A percentile compares a stretch with the other conserved stretches of the same genome.
These are phyloP conservation scores for Deilephila porcellus DNA, from an alignment of 2,888 invertebrate species.

Conservation along the genomic window DNA sequence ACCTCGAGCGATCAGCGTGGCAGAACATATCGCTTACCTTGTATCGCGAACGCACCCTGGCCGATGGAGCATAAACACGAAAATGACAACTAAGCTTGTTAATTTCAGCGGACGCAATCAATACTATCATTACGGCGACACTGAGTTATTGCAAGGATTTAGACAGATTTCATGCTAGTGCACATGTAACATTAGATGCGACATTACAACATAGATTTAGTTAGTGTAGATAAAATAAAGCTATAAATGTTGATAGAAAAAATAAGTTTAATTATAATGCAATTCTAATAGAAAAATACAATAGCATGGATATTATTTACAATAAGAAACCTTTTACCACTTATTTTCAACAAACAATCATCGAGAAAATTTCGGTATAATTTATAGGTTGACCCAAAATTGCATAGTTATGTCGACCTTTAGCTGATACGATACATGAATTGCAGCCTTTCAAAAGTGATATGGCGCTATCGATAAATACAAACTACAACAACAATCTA, in stretches of 20 bases:
- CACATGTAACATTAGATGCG: not conserved
- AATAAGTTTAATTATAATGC: too few species aligned
- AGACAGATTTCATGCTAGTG: slow-evolving; percentile 26
- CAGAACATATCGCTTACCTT: slow-evolving; percentile 14
- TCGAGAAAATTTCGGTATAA: too few species aligned
- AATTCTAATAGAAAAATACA: not conserved
- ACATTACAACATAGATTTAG: not conserved
- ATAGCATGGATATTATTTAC: too few species aligned
- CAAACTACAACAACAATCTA: not conserved
- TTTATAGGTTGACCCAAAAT: too few species aligned
- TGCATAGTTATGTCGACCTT: too few species aligned
- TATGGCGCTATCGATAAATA: slow-evolving; percentile 29
- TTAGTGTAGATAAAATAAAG: not conserved
- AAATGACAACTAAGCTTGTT: slow-evolving; percentile 71
- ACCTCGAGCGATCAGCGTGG: slow-evolving; percentile 49
- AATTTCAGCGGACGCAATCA: slow-evolving; percentile 77
- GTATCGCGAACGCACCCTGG: slow-evolving; percentile 21
- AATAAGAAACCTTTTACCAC: too few species aligned
- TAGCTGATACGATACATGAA: not conserved
- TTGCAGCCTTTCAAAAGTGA: not conserved
- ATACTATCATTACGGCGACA: slow-evolving; percentile 61
- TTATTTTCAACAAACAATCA: too few species aligned
- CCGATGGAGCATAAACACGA: slow-evolving; percentile 63
- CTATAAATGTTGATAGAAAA: not conserved
- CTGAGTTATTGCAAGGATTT: slow-evolving; percentile 54